Evolutionary conservation across 2,888 invertebrate genomes (phyloP).

Genomic region (Metopia argyrocephala): DNA sequence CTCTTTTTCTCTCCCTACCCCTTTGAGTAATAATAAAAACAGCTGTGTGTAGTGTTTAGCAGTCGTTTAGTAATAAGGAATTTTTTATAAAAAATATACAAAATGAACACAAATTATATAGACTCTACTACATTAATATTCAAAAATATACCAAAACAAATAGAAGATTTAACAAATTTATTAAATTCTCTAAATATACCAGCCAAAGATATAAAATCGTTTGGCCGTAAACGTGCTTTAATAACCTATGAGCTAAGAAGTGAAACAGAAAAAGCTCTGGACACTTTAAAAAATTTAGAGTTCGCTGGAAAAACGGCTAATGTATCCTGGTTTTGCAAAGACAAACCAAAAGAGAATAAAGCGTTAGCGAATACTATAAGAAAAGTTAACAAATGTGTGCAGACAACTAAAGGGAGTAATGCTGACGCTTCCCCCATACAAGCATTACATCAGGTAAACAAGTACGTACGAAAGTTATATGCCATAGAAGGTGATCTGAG

Average conservation of each 20-base stretch:
- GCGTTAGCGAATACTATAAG: conserved; percentile 43
- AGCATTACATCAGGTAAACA: conserved; percentile 78
- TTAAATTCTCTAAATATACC: conserved; percentile 67
- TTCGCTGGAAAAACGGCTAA: conserved; percentile 42
- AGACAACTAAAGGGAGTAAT: conserved; percentile 9
- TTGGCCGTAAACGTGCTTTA: conserved; percentile 71
- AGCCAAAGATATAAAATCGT: conserved; percentile 67
- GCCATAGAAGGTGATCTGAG: conserved; percentile 82
- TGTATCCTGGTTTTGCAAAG: conserved; percentile 52
- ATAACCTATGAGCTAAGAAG: conserved; percentile 66
- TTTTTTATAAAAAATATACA: conserved; percentile 4
- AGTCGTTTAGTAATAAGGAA: not conserved
- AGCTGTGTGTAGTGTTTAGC: not conserved
- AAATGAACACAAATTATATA: conserved; percentile 40
- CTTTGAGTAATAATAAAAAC: not conserved
- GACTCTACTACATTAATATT: conserved; percentile 68
- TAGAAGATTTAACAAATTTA: conserved; percentile 66
- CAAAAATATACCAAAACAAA: conserved; percentile 72
- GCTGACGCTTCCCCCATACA: conserved; percentile 61
- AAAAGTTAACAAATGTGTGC: conserved; percentile 63
- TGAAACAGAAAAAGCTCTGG: conserved; percentile 68
- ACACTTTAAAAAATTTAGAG: conserved; percentile 62
- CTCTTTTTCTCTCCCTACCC: not conserved
- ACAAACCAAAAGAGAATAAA: conserved; percentile 24
- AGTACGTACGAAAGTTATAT: conserved; percentile 81